Conservation (phyloP, 2,113 vertebrate genomes). For the Lanius collurio region DNA sequence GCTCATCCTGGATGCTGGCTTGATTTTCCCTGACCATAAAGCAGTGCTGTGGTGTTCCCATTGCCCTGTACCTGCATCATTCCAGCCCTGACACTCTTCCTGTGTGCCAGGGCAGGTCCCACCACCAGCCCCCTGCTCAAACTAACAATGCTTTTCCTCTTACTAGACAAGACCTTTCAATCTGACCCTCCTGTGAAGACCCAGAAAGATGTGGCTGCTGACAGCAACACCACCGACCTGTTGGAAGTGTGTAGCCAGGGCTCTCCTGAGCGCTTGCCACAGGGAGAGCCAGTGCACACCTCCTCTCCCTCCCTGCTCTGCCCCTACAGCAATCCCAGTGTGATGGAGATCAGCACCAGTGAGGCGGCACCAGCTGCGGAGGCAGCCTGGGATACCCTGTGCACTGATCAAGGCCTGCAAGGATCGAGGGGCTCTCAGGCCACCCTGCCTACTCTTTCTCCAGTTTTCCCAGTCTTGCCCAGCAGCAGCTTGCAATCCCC, state of each 20-base stretch:
- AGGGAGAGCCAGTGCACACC: neutral
- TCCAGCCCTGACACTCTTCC: neutral
- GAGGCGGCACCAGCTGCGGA: rapidly evolving
- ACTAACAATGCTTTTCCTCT: neutral
- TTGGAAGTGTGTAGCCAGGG: neutral
- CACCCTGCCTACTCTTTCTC: neutral
- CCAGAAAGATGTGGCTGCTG: neutral
- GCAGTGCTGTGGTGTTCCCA: neutral
- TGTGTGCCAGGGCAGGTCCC: neutral
- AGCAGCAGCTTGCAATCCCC: neutral
- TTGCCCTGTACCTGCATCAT: neutral
- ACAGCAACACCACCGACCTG: slow-evolving; percentile 20
- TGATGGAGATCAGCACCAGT: neutral
- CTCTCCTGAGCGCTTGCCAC: neutral
- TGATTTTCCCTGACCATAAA: neutral
- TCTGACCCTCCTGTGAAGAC: neutral
- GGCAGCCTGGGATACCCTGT: neutral
- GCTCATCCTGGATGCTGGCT: neutral
- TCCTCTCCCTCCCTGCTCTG: neutral
- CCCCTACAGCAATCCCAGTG: neutral
- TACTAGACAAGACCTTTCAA: neutral
- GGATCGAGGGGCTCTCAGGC: neutral
- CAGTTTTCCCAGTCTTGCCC: neutral
- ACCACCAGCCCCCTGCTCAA: neutral
- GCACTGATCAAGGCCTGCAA: rapidly evolving